A percentile compares a stretch with the other conserved stretches of the same genome.
These are phyloP conservation scores for Nezara viridula DNA, from an alignment of 2,888 invertebrate species.

Conservation along the genomic window DNA sequence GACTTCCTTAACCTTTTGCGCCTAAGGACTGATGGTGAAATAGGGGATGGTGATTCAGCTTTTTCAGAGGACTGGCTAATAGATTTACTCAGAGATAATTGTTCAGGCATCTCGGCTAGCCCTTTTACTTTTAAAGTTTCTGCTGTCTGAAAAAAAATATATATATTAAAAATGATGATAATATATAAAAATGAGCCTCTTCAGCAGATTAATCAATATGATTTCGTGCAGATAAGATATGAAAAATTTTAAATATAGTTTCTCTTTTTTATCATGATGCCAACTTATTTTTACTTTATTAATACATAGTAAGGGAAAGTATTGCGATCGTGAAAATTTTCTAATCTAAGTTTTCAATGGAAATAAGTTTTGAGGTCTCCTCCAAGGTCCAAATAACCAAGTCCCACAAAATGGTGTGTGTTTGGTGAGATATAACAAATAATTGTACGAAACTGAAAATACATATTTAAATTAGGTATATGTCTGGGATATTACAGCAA, in stretches of 20 bases:
- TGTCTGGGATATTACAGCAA: too few species aligned
- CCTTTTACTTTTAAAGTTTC: conserved; percentile 91
- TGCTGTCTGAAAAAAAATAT: conserved; percentile 77
- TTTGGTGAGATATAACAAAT: too few species aligned
- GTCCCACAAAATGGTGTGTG: too few species aligned
- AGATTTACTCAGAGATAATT: conserved; percentile 75
- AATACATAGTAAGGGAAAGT: too few species aligned
- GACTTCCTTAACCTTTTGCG: conserved; percentile 78
- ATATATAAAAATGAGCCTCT: background rate
- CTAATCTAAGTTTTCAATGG: too few species aligned
- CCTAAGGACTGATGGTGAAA: conserved; percentile 74
- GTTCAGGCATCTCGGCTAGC: conserved; percentile 83
- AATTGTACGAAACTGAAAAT: too few species aligned
- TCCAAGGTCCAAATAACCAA: too few species aligned
- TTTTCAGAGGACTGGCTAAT: conserved; percentile 72
- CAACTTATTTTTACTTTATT: too few species aligned
- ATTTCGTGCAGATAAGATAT: background rate
- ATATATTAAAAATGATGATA: background rate
- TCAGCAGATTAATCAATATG: background rate
- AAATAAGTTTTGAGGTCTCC: too few species aligned
- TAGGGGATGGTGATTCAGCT: conserved; percentile 70
- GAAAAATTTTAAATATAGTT: background rate
- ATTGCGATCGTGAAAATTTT: too few species aligned
- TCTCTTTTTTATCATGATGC: too few species aligned
- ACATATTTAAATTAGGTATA: too few species aligned